Evolutionary conservation across 92 coral and sea anemone genomes (phyloP).

Genomic region (Bergia sp.): DNA sequence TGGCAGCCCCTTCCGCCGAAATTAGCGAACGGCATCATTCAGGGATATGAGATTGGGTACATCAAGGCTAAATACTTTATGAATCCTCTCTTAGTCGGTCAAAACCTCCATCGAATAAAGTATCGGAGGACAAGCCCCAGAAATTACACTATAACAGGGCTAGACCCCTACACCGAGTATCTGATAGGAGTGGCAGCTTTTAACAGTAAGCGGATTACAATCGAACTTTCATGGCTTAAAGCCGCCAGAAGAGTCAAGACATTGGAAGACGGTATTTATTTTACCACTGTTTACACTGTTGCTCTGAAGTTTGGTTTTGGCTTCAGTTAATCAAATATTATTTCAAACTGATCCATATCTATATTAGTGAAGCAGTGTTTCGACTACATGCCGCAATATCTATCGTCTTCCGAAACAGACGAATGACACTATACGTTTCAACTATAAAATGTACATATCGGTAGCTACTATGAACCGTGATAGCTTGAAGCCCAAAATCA

Average conservation of each 20-base stretch:
- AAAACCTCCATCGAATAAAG: neutral
- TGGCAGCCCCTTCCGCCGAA: conserved; percentile 1
- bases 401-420: too few species aligned
- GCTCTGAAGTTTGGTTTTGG: too few species aligned
- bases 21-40: neutral
- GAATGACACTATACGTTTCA: too few species aligned
- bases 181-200: conserved; percentile 10
- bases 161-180: conserved; percentile 6
- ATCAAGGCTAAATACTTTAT: neutral
- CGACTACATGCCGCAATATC: too few species aligned
- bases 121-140: neutral
- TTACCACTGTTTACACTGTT: too few species aligned
- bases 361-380: too few species aligned
- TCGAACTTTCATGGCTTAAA: neutral
- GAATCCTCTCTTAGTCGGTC: too few species aligned
- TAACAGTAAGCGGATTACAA: neutral
- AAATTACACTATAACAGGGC: neutral
- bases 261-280: conserved; percentile 4
- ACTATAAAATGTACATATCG: too few species aligned
- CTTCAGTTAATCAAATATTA: too few species aligned
- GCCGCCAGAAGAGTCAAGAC: conserved; percentile 1
- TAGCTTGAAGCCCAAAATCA: too few species aligned
- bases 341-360: neutral
- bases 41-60: neutral
- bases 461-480: too few species aligned